Base-by-base conservation (phyloP, 2,888 invertebrate genomes). In the Acrocera orbiculus region DNA sequence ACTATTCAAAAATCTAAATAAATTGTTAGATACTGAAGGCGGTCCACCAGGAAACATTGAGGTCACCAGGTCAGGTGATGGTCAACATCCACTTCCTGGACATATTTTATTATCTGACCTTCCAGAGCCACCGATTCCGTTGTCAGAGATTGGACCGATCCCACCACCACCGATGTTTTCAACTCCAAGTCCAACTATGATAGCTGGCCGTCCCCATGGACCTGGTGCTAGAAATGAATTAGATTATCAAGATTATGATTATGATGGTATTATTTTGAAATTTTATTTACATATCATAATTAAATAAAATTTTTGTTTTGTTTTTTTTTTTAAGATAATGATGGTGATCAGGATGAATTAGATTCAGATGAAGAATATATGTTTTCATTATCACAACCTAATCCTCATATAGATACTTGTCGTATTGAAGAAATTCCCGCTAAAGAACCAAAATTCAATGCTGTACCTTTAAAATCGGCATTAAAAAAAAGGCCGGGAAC, bases 161-260 rank as follows among this genome's bases (percentile, higher is more conserved):
- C 83, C 85, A 52, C 89, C 89, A 50, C 89, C 89, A 51, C 89
- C 89, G 46, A 90, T 90, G 89, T 89, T 90, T 70, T 85, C 85
- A 62, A 85, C 86, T 49, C 81, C 81, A 44, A 81, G 78, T 61
- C 81, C 79, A 43, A 69, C 67, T 43, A 63, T 77, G 47, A 62
- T 70, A 41, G 61, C 65, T 44, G 65, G 68, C 48, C 67, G 65
- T 45, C 58, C 59, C 42, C 63, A 64, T 46, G 59, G 59, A 41
- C 58, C 58, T 42, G 58, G 58, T 46, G 54, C 55, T 40, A 48
- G 54, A 40, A 53, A 55, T 42, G 56, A 56, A 51, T 55, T 56
- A 48, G 57, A 57, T 42, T 58, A 57, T 46, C 57, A 55, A 48
- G 70, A 73, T 50, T 73, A 71, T 52, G 70, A 73, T 53, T 73